Conservation (phyloP, 2,113 vertebrate genomes). For the Oxyruncus cristatus region DNA sequence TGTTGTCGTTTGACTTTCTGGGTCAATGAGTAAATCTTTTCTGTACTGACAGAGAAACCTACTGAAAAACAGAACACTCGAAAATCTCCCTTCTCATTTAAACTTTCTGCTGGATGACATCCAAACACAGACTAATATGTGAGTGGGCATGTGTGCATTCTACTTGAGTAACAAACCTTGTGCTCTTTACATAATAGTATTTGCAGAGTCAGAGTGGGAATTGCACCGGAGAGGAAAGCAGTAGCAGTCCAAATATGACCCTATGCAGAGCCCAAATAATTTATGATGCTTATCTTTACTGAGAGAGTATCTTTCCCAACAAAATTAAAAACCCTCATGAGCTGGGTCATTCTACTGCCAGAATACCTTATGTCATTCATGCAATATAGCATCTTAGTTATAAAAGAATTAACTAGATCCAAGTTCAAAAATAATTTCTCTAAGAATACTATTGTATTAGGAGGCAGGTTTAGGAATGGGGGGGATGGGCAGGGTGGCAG, state of each 20-base stretch:
- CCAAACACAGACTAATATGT: background rate
- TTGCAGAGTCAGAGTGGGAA: background rate
- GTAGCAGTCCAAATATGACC: background rate
- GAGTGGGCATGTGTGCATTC: background rate
- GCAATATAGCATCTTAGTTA: background rate
- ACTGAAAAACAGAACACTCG: background rate
- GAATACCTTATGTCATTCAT: background rate
- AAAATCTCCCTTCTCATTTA: background rate
- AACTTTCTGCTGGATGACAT: background rate
- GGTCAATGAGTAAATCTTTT: background rate
- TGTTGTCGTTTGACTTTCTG: background rate
- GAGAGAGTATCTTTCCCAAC: background rate
- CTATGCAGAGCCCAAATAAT: background rate
- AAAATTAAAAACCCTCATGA: background rate
- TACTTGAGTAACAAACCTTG: background rate
- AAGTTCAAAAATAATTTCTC: background rate
- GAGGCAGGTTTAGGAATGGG: background rate
- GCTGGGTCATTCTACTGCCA: background rate
- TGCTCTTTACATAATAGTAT: background rate
- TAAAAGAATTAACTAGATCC: background rate
- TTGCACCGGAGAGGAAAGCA: background rate
- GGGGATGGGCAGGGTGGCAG: fast-evolving
- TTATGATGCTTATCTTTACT: background rate
- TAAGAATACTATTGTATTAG: background rate
- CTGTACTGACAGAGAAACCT: background rate